These are phyloP conservation scores for Metellina segmentata DNA, from an alignment of 2,888 invertebrate genomes.

Conservation along the genomic window DNA sequence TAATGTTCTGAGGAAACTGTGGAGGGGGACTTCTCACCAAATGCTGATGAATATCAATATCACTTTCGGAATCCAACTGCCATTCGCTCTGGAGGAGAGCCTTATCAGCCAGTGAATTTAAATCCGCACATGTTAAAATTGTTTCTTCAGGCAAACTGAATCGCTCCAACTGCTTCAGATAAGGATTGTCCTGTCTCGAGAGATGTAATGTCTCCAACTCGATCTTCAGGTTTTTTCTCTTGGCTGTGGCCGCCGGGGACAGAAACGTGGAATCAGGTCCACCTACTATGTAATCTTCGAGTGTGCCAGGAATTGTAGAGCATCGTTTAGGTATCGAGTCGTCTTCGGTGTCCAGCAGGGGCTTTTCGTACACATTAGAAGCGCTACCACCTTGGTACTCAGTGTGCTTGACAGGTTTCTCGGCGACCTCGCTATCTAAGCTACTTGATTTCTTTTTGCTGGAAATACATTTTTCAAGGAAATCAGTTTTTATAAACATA, in stretches of 20 bases:
- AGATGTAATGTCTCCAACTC: conserved; percentile 91
- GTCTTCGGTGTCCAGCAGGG: background rate
- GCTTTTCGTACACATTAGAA: conserved; percentile 10
- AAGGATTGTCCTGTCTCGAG: conserved; percentile 92
- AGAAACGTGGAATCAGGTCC: conserved; percentile 27
- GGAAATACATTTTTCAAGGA: conserved; percentile 1
- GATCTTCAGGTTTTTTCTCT: conserved; percentile 80
- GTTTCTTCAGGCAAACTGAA: conserved; percentile 68
- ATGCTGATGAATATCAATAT: conserved; percentile 90
- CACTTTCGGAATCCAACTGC: conserved; percentile 61
- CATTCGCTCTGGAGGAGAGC: conserved; percentile 63
- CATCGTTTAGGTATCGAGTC: conserved; percentile 25
- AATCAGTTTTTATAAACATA: background rate
- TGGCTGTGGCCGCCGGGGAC: conserved; percentile 74
- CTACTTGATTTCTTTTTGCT: conserved; percentile 62
- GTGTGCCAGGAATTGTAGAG: conserved; percentile 10
- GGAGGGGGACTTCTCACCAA: conserved; percentile 91
- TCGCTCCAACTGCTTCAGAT: conserved; percentile 82
- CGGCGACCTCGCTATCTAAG: conserved; percentile 53
- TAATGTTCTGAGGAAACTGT: conserved; percentile 78
- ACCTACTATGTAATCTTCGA: conserved; percentile 13
- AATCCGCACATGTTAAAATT: conserved; percentile 55
- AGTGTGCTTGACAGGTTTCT: conserved; percentile 20
- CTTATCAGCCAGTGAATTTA: conserved; percentile 58
- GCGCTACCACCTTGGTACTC: conserved; percentile 38